Evolutionary conservation across 2,113 vertebrate genomes (phyloP), one percentile per base, ranked within the genome.

Genomic region (Oreochromis tanganicae): DNA sequence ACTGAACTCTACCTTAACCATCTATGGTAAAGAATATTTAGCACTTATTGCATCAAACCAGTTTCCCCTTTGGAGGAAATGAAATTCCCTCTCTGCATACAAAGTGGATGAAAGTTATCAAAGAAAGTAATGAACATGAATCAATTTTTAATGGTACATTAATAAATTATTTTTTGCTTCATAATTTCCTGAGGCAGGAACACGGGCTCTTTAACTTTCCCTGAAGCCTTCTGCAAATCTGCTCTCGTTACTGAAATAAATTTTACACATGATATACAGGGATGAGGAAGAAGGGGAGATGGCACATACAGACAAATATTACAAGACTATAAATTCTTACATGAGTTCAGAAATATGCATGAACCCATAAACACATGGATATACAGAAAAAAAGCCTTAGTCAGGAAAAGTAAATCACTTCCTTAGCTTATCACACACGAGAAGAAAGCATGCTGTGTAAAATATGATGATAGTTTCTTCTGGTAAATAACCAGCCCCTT

Each of bases 121-220:
- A 81, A 87, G 59, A 91, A 92, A 91, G 84, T 93, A 93, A 95
- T 94, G 92, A 94, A 92, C 57, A 46, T 61, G 59, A 94, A 94
- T 96, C 43, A n/a, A 95, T 95, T 94, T 96, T 95, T 96, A 95
- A 95, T 93, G 86, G 80, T 24, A 80, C 87, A 94, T 96, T 95
- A 93, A 95, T 95, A 95, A 93, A 92, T 93, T 88, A 95, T 94
- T 41, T 81, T 89, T 93, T 68, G 80, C 88, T 82, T 90, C 75
- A 50, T 91, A 41, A 92, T 93, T 94, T 93, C 91, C 88, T 88
- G 29, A 86, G 90, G 89, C 82, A 68, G 68, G 87, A 93, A 85
- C 61, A 3, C 48, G 71, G 83, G 34, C 41, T 41, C 32, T 82
- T 83, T 80, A 88, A 86, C 86, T 90, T 85, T 85, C 82, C 90